These are phyloP conservation scores for Otolemur garnettii DNA, from an alignment of 2,113 vertebrate genomes.

Conservation along the genomic window DNA sequence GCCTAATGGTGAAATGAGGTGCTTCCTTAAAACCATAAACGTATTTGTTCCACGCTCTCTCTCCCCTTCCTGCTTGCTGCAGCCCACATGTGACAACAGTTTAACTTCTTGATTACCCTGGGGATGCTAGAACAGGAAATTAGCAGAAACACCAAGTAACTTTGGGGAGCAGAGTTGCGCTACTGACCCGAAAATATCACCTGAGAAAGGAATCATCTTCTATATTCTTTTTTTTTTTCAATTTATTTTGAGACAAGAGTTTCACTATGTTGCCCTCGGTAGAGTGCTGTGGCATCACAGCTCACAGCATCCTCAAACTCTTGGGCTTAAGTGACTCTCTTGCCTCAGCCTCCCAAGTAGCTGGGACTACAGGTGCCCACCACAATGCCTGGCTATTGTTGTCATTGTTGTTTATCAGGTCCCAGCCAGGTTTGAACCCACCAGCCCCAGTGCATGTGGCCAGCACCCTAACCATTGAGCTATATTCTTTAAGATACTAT, in stretches of 20 bases:
- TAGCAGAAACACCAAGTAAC: conserved; percentile 26
- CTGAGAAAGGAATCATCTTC: conserved; percentile 8
- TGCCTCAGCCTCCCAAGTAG: too few relatives aligned
- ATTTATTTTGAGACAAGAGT: too few relatives aligned
- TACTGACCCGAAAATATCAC: background rate
- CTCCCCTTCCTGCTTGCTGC: background rate
- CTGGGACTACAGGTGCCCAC: too few relatives aligned
- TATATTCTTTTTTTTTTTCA: background rate
- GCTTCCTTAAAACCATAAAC: background rate
- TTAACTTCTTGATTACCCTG: background rate
- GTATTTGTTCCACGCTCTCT: background rate
- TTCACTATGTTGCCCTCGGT: too few relatives aligned
- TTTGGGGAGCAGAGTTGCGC: background rate
- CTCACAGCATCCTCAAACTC: too few relatives aligned
- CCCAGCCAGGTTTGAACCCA: too few relatives aligned
- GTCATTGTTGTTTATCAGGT: too few relatives aligned
- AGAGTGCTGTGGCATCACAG: too few relatives aligned
- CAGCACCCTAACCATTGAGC: too few relatives aligned
- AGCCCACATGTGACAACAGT: background rate
- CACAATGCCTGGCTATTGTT: too few relatives aligned
- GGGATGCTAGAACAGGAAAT: background rate
- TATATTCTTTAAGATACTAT: background rate
- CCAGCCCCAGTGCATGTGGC: too few relatives aligned
- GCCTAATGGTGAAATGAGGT: background rate
- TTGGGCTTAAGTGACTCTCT: too few relatives aligned